Evolutionary conservation across 1,140 invertebrate genomes (phyloP), one percentile per base, ranked within the genome.

Genomic region (Dinothrombium tinctorium): DNA sequence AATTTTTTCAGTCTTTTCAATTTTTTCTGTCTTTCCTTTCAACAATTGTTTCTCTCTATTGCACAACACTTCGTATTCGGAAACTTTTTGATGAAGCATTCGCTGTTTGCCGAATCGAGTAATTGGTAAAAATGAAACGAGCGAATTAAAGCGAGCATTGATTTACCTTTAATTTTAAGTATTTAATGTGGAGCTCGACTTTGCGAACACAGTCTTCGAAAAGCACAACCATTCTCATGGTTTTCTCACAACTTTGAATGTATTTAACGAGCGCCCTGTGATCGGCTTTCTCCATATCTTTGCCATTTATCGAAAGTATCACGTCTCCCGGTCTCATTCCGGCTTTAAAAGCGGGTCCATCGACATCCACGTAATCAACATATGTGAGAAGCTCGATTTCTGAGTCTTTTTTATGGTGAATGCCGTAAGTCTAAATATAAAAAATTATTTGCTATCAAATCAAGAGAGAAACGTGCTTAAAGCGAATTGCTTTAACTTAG

Each of bases 171-270:
- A 87, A 61, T 47, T 84, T 75, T 33, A 87, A 79, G 50, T 84
- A 87, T 32, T 80, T 69, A 66, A 87, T 82, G 53, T 87, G 80
- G 3, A 87, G 64, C 54, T 83, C 79, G 17, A 80, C 82, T 68
- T 90, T 90, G 38, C 78, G 67, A 0, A 89, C 82, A 52, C 86
- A 87, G 55, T 92, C 80, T 63, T 90, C 84, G 56, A 89, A 90
- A 3, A 87, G 69, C 0, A 90, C 83, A 2, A 90, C 83, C 72
- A 90, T 83, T 41, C 84, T 67, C 76, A 92, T 84, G 43, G 80
- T 65, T 7, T 75, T 66, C 53, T 82, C 78, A 62, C 83, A 86
- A 47, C 73, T 71, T 56, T 83, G 83, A 33, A 92, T 89, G 49
- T 79, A 83, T 50, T 72, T 73, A 1, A 92, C 84, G 12, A 92